phyloP scores from a whole-genome alignment of 2,888 invertebrate genomes.

The Macrosoma leucophasiata region DNA sequence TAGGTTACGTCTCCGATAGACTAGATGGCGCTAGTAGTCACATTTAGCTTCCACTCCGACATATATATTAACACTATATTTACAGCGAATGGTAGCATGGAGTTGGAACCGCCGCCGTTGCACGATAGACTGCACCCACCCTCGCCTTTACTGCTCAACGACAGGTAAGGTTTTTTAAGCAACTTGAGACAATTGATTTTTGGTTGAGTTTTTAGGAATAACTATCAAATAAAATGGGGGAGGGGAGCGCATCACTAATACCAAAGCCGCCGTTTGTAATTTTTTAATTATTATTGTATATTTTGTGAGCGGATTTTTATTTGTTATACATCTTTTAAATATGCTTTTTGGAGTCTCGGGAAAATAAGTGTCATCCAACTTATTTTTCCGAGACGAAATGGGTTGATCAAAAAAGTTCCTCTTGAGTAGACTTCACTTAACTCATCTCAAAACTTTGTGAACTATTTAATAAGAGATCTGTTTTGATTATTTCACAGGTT shows the following conservation, averaged over 20 bases:
- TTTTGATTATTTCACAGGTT: slow-evolving; percentile 32
- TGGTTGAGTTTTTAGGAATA: background rate
- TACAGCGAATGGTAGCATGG: slow-evolving; percentile 55
- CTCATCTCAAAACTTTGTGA: too few species aligned
- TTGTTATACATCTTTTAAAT: too few species aligned
- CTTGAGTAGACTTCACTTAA: too few species aligned
- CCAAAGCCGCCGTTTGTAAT: background rate
- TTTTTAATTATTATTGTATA: background rate
- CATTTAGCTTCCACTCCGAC: too few species aligned
- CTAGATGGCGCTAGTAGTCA: too few species aligned
- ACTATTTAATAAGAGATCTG: too few species aligned
- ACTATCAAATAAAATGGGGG: background rate
- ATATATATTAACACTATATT: too few species aligned
- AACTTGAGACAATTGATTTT: slow-evolving; percentile 4
- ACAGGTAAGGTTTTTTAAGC: slow-evolving; percentile 39
- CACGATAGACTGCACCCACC: slow-evolving; percentile 58
- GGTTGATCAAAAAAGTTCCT: too few species aligned
- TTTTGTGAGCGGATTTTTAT: background rate
- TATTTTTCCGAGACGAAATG: too few species aligned
- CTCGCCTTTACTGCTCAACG: slow-evolving; percentile 54
- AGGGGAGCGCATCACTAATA: background rate
- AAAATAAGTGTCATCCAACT: too few species aligned
- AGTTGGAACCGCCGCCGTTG: slow-evolving; percentile 53
- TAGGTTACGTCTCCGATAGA: too few species aligned
- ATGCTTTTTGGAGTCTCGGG: too few species aligned